Evolutionary conservation across 2,113 vertebrate genomes (phyloP), one percentile per base, ranked within the genome.

Genomic region (Progne subis): DNA sequence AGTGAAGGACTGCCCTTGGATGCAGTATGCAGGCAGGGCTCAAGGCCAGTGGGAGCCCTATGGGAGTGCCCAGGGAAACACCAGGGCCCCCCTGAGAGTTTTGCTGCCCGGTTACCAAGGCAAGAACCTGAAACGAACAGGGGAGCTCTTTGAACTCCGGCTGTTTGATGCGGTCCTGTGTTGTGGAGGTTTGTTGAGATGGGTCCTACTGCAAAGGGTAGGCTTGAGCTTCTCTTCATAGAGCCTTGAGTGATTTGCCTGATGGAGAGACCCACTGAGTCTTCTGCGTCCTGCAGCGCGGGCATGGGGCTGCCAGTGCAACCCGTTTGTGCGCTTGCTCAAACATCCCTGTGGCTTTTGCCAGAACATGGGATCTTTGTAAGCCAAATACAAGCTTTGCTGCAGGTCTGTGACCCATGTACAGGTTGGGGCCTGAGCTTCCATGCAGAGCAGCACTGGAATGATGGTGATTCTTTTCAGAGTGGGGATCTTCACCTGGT

Each of bases 1-100:
- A 90, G 50, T 56, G 86, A 93, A 96, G 90, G 93, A 88, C 72
- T 96, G 88, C 86, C 93, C 86, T 96, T 95, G 92, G 65, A 75
- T 75, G 72, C 56, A 80, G 34, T 21, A 23, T 20, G 13, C 32
- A 41, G 37, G 67, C 75, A 85, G 32, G 18, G 82, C 82, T 87
- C 29, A 47, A 64, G 56, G 68, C 88, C 53, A n/a, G 25, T 20
- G 47, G 82, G 28, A 93, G 55, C 68, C 49, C 39, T 26, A 0
- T 24, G 26, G 52, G 55, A 55, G 41, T 23, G 44, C 49, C 75
- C 46, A n/a, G 68, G 57, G 24, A 12, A 25, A 60, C 43, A 44
- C 11, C 7, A 12, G 39, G 50, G 17, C 12, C 17, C 29, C 8
- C 32, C 10, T 24, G 19, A 31, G 75, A 70, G 21, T 65, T 87